phyloP scores from a whole-genome alignment of 2,888 invertebrate species.

The Balanococcus diminutus region DNA sequence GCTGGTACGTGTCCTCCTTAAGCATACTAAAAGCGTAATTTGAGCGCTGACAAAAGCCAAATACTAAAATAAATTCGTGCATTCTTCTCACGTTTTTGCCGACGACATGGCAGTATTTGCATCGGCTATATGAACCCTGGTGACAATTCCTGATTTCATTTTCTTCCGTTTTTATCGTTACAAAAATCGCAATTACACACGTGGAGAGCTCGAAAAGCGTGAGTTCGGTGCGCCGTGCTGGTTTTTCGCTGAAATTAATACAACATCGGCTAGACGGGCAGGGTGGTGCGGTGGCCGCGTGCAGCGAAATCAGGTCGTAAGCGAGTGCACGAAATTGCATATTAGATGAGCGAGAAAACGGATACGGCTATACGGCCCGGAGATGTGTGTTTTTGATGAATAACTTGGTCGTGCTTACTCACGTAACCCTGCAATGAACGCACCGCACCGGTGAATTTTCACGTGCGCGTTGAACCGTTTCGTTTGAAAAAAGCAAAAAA shows the following conservation, averaged over 20 bases:
- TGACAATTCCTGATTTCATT: conserved; percentile 41
- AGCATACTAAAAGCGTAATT: conserved; percentile 43
- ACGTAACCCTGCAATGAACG: not conserved
- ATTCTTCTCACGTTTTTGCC: conserved; percentile 34
- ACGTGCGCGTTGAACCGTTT: not conserved
- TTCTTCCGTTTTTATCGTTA: conserved; percentile 40
- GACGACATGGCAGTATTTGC: conserved; percentile 18
- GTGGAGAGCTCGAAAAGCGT: conserved; percentile 1
- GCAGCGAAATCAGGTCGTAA: conserved; percentile 23
- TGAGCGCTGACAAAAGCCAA: conserved; percentile 26
- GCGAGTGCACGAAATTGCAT: conserved; percentile 38
- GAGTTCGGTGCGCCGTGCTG: not conserved
- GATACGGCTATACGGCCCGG: not conserved
- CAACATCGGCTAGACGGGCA: not conserved
- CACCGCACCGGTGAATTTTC: not conserved
- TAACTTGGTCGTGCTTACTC: not conserved
- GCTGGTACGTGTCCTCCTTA: conserved; percentile 29
- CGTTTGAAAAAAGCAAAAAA: not conserved
- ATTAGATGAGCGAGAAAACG: not conserved
- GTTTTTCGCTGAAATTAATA: conserved; percentile 19
- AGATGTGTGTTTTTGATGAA: conserved; percentile 11
- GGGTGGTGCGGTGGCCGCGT: not conserved
- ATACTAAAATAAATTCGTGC: conserved; percentile 41
- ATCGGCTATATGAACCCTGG: conserved; percentile 29
- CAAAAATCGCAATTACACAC: conserved; percentile 41